Evolutionary conservation across 2,113 vertebrate species (phyloP), one percentile per base, ranked within the genome.

Genomic region (Lampris megalopsis): DNA sequence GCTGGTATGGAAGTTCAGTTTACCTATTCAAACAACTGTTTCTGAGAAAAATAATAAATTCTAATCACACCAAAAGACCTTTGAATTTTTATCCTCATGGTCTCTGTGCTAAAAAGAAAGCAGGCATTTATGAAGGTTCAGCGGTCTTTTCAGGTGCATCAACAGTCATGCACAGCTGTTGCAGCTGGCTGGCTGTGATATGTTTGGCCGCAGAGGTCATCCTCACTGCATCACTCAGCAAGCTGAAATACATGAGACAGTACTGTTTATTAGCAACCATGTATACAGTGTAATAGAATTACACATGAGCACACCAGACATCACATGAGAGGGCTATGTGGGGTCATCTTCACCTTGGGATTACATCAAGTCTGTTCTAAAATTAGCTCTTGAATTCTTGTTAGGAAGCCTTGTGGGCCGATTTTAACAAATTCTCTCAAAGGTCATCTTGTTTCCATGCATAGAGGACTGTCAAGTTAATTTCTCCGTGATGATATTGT

Each of bases 251-350:
- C 62, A 88, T 48, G 50, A 77, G 71, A 81, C 50, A 54, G 52
- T 45, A 47, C 43, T 87, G 86, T 89, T 91, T 88, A 73, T 81
- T 89, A 88, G 86, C 86, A 90, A 87, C 90, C 77, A 52, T 60
- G 47, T 80, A 88, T 68, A 88, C 80, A 82, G 60, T 76, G 68
- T 71, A 57, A 68, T 50, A 38, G 65, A 71, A 62, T 43, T 75
- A 45, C 71, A 71, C 72, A 43, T 71, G 69, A 80, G 63, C 45
- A 42, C 77, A 61, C 63, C 5, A 2, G 35, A 68, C 64, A 86
- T 85, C 87, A 84, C 79, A 87, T 78, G 88, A 84, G 52, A 42
- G 2, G 61, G 75, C 70, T 71, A n/a, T 52, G 74, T 65, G 81
- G 81, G 83, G 77, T 81, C 70, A 80, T 80, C 72, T 72, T 74